phyloP scores from a whole-genome alignment of 2,113 vertebrate species.

The Carettochelys insculpta region DNA sequence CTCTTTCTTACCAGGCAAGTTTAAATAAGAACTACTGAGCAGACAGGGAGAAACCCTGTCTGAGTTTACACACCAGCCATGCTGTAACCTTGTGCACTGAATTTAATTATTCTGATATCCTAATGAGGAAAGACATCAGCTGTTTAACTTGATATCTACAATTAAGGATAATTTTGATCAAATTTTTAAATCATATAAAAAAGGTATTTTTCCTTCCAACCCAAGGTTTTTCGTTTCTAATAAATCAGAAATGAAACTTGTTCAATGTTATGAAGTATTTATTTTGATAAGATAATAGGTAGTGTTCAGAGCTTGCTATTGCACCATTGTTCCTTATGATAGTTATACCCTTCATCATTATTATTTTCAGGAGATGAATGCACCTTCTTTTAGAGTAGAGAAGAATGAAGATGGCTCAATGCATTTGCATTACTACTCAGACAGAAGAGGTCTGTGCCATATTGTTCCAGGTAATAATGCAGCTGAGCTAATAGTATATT shows the following conservation, averaged over 20 bases:
- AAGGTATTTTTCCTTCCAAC: neutral
- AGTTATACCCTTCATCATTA: neutral
- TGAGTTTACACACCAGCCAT: neutral
- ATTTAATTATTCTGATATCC: neutral
- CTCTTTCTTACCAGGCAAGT: constrained; percentile 84
- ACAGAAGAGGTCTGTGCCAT: constrained; percentile 79
- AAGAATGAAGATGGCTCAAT: constrained; percentile 78
- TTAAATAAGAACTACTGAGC: neutral
- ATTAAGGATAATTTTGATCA: too few relatives aligned
- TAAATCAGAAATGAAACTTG: neutral
- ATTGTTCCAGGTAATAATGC: constrained; percentile 76
- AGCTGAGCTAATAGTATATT: neutral
- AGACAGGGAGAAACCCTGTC: neutral
- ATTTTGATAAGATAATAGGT: neutral
- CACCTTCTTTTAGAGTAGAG: constrained; percentile 81
- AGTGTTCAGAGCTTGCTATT: neutral
- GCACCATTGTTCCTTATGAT: neutral
- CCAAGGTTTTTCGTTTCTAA: neutral
- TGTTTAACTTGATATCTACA: too few relatives aligned
- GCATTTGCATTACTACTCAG: constrained; percentile 81
- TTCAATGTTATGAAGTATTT: neutral
- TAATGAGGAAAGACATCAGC: neutral
- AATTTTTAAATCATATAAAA: neutral
- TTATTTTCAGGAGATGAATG: constrained; percentile 79
- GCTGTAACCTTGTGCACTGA: neutral